Percentiles rank a stretch among this genome's conserved stretches.
Evolutionary conservation across 2,113 vertebrate species (phyloP).

Genomic region (Noctilio leporinus): DNA sequence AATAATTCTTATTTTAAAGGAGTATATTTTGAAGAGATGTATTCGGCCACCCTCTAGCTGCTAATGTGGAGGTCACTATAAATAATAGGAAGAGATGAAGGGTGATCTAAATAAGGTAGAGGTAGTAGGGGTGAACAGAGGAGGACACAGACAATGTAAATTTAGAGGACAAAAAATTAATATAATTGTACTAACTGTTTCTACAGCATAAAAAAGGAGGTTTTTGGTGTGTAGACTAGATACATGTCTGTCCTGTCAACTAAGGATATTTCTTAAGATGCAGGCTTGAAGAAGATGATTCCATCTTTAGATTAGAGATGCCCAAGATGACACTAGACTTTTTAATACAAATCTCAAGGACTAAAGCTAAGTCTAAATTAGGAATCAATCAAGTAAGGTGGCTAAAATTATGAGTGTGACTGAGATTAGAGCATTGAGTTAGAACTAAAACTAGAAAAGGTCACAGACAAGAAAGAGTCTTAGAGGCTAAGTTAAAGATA

Average conservation of each 20-base stretch:
- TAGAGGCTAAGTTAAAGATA: background rate
- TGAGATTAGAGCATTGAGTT: background rate
- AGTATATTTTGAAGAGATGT: background rate
- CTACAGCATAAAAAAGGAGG: background rate
- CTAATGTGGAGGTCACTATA: too few relatives aligned
- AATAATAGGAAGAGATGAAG: background rate
- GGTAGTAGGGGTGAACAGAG: background rate
- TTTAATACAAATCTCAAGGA: background rate
- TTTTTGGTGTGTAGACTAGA: rapidly evolving
- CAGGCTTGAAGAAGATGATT: background rate
- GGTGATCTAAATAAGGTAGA: background rate
- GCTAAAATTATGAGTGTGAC: background rate
- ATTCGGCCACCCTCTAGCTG: background rate
- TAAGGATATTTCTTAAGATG: background rate
- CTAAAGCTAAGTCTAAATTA: background rate
- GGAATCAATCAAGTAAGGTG: background rate
- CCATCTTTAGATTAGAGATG: background rate
- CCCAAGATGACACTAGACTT: background rate
- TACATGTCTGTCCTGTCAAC: background rate
- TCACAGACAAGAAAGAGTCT: background rate
- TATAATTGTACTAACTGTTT: background rate
- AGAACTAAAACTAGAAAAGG: background rate
- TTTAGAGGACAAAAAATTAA: background rate
- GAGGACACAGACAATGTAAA: background rate
- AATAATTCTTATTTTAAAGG: background rate